Conservation (phyloP, 2,888 invertebrate species). For the Chymomyza amoena region DNA sequence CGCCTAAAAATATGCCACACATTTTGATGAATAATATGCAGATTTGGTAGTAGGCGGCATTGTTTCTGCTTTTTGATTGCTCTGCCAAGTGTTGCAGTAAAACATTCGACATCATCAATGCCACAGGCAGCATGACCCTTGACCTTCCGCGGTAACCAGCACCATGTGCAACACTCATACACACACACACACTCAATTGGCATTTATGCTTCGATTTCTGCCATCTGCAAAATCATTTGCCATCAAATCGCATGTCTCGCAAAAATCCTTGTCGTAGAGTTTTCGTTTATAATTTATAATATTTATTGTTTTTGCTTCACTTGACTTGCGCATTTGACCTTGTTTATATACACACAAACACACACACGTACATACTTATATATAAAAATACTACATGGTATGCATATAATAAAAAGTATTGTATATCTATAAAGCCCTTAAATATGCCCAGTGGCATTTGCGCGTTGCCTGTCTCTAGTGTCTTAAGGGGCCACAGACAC, state of each 20-base stretch:
- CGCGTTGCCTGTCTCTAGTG: not conserved
- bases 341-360: slow-evolving; percentile 26
- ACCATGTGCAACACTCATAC: slow-evolving; percentile 25
- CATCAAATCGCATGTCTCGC: slow-evolving; percentile 62
- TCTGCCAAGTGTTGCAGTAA: slow-evolving; percentile 67
- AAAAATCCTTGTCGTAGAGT: slow-evolving; percentile 68
- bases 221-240: slow-evolving; percentile 54
- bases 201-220: slow-evolving; percentile 44
- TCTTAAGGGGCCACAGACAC: not conserved
- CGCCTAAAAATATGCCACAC: slow-evolving; percentile 30
- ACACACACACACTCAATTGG: slow-evolving; percentile 22
- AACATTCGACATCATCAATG: slow-evolving; percentile 55
- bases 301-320: slow-evolving; percentile 57
- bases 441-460: slow-evolving; percentile 65
- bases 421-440: slow-evolving; percentile 40
- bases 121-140: slow-evolving; percentile 56
- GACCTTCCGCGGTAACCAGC: slow-evolving; percentile 50
- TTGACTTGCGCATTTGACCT: slow-evolving; percentile 53
- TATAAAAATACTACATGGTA: slow-evolving; percentile 20
- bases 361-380: not conserved
- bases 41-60: not conserved
- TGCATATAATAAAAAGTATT: not conserved
- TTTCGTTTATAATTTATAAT: slow-evolving; percentile 71
- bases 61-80: slow-evolving; percentile 21
- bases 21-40: not conserved